phyloP scores from a whole-genome alignment of 2,113 vertebrate species.

The Triplophysa siluroides region DNA sequence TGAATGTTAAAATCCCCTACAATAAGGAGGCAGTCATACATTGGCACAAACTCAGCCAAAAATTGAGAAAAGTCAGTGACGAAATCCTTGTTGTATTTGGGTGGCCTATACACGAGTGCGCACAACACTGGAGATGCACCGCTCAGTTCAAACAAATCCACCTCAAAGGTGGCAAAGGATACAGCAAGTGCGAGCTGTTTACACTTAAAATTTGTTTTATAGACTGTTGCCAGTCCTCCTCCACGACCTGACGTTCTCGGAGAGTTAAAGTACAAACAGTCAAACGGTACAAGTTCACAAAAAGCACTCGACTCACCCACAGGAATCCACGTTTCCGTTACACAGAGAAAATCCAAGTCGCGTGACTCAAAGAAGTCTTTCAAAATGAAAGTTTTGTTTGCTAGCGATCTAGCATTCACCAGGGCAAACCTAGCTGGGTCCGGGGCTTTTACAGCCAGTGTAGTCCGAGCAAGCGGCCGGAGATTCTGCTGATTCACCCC shows the following conservation, averaged over 20 bases:
- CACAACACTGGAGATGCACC: not conserved
- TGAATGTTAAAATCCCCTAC: conserved; percentile 4
- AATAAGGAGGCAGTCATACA: not conserved
- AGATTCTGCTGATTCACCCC: no score
- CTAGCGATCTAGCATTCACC: no score
- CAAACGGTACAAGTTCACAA: conserved; percentile 2
- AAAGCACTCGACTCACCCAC: not conserved
- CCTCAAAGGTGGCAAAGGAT: not conserved
- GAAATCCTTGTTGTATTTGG: not conserved
- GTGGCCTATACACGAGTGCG: not conserved
- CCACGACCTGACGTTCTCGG: not conserved
- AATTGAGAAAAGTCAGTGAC: conserved; percentile 14
- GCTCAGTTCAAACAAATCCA: not conserved
- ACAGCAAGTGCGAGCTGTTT: no score
- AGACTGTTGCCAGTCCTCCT: not conserved
- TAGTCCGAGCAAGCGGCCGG: no score
- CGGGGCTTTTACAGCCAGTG: no score
- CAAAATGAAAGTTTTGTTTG: no score
- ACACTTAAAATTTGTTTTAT: not conserved
- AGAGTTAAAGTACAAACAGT: not conserved
- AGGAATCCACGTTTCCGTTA: not conserved
- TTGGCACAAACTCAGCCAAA: conserved; percentile 6
- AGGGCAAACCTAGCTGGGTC: no score
- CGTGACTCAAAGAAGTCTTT: no score
- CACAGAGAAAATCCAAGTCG: no score